These are phyloP conservation scores for Dichetophora obliterata DNA, from an alignment of 2,888 invertebrate genomes.

Conservation along the genomic window DNA sequence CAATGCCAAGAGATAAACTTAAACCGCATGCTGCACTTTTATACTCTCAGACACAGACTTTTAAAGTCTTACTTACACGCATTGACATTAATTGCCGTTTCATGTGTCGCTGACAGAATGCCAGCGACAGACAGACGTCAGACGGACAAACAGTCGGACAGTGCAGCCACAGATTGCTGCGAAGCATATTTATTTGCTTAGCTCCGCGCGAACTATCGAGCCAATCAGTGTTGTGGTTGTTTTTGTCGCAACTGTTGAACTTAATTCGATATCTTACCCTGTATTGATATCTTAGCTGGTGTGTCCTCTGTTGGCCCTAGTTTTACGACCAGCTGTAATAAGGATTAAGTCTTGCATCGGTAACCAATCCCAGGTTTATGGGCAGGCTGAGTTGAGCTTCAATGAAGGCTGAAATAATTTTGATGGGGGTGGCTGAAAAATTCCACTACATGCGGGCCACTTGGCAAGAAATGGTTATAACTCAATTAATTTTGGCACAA, in stretches of 20 bases:
- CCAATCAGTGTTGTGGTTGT: background rate
- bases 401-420: background rate
- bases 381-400: background rate
- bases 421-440: background rate
- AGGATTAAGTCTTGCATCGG: conserved; percentile 15
- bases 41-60: background rate
- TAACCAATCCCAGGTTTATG: background rate
- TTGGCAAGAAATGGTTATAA: conserved; percentile 3
- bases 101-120: background rate
- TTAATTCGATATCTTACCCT: background rate
- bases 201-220: too few species aligned
- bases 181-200: background rate
- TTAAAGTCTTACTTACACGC: background rate
- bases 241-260: background rate
- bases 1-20: background rate
- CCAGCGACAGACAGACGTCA: background rate
- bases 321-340: background rate
- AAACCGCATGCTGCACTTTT: background rate
- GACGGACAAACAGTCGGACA: background rate
- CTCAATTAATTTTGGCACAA: background rate
- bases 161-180: background rate
- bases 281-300: background rate
- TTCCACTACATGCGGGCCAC: conserved; percentile 10
- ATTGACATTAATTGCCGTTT: background rate
- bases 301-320: background rate